These are phyloP conservation scores for Drosophila oshimai DNA, from an alignment of 1,140 invertebrate species.

Conservation along the genomic window DNA sequence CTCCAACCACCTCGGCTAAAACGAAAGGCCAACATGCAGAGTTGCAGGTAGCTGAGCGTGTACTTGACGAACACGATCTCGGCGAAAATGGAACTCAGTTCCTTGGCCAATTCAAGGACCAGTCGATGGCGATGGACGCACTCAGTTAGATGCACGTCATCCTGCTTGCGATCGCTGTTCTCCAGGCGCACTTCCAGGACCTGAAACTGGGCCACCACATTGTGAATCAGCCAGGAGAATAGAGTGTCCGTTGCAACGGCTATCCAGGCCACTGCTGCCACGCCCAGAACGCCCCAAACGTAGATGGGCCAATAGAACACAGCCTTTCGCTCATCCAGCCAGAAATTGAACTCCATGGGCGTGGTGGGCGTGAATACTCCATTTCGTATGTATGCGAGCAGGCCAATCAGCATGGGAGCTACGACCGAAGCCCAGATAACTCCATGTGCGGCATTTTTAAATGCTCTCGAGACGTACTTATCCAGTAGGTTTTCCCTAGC, in stretches of 20 bases:
- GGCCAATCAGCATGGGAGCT: constrained; percentile 13
- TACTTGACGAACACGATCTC: constrained; percentile 57
- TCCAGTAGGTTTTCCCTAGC: constrained; percentile 28
- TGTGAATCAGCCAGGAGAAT: constrained; percentile 53
- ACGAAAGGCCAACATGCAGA: constrained; percentile 50
- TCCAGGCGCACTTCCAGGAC: constrained; percentile 5
- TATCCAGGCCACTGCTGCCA: constrained; percentile 13
- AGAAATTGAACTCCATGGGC: constrained; percentile 53
- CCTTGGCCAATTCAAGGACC: constrained; percentile 25
- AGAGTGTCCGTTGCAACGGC: constrained; percentile 39
- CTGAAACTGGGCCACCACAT: constrained; percentile 46
- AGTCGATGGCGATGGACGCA: constrained; percentile 33
- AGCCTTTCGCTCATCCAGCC: constrained; percentile 27
- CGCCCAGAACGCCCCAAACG: constrained; percentile 31
- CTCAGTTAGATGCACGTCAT: background rate
- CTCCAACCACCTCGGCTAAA: constrained; percentile 33
- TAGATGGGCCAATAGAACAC: constrained; percentile 42
- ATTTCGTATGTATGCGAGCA: background rate
- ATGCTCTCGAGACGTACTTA: constrained; percentile 16
- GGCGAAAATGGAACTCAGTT: constrained; percentile 39
- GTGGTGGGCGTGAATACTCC: constrained; percentile 24
- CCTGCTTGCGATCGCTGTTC: background rate
- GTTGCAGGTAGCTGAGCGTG: constrained; percentile 48
- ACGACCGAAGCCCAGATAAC: constrained; percentile 10
- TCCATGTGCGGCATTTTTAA: constrained; percentile 25